Evolutionary conservation across 2,888 invertebrate species (phyloP), one percentile per base, ranked within the genome.

Genomic region (Andrena chrysosceles): DNA sequence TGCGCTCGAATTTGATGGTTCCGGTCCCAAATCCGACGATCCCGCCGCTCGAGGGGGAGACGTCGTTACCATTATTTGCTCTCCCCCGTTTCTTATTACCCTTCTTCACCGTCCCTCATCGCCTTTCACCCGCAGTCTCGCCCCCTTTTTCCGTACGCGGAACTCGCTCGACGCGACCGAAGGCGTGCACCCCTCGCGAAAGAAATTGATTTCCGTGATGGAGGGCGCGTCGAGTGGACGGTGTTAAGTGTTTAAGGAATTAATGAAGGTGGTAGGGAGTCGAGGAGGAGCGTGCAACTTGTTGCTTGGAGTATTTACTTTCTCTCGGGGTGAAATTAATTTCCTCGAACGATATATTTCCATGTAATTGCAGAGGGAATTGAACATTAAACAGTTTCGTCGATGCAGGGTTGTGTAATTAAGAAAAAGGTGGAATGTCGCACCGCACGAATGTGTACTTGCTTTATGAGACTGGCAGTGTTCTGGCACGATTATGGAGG

Each of bases 1-100:
- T 66, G 83, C 81, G 73, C 52, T 66, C 79, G 84, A 81, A 86
- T 87, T 87, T 52, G 84, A 78, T 70, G 80, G 81, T 84, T 87
- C 85, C 85, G 81, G 79, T 87, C 68, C 77, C 77, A 87, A 87
- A 83, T 87, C 52, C 79, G 81, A 73, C 63, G 78, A 49, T 63
- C 29, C 52, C 71, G 64, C 64, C 33, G 67, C 16, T 49, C 23
- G 26, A 35, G 60, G 70, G 23, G 13, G 63, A 10, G 59, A 66
- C 69, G 77, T 77, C 81, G 73, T 83, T 81, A 86, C 73, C 72
- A 73, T 78, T 71, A 64, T 78, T 68, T 75, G 71, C 54, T 73
- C 72, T 49, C 62, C 42, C 7, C 23, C 59, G 26, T 42, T 77
- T 67, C 78, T 68, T 64, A 73, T 73, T 69, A 78, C 13, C 2